Evolutionary conservation across 1,140 invertebrate species (phyloP), one percentile per base, ranked within the genome.

Genomic region (Hylaeus anthracinus): DNA sequence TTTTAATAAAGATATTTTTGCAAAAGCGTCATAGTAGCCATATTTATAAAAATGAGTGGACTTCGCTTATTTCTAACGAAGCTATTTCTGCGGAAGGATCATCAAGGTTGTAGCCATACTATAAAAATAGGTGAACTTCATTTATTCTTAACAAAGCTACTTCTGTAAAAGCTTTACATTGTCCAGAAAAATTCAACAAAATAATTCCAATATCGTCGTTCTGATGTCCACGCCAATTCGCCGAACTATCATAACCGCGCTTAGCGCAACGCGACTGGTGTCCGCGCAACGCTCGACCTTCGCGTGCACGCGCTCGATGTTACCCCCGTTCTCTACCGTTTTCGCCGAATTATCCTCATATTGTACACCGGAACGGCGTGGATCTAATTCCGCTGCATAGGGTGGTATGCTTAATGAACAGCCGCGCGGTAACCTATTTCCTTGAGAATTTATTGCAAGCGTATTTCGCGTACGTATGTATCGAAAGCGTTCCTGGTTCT

Each of bases 181-280:
- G 26, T 26, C 26, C 26, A 26, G 26, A 26, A 26, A 26, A 26
- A 26, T 26, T 26, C 26, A 26, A 26, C 26, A 26, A 26, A 26
- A 26, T 26, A 26, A 26, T 26, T 26, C 26, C 26, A 26, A 26
- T 26, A 26, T 26, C 26, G 26, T 8, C 45, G 45, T 66, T 37
- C 39, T 9, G 51, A 51, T 48, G 58, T 65, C 58, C 37, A 41
- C 67, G 58, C 58, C 58, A 51, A 53, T 64, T 72, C 39, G 67
- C 43, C 63, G 51, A 80, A 79, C 79, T 80, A 81, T 86, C 72
- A 64, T 61, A 74, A 83, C 65, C 72, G 61, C 79, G 58, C 66
- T 81, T 69, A 58, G 72, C 43, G 70, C 80, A 75, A 75, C 58
- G 60, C 82, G 60, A 70, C 72, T 9, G 70, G 55, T 80, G 80